Conservation (phyloP, 2,888 invertebrate genomes). For the Phragmatobia fuliginosa region DNA sequence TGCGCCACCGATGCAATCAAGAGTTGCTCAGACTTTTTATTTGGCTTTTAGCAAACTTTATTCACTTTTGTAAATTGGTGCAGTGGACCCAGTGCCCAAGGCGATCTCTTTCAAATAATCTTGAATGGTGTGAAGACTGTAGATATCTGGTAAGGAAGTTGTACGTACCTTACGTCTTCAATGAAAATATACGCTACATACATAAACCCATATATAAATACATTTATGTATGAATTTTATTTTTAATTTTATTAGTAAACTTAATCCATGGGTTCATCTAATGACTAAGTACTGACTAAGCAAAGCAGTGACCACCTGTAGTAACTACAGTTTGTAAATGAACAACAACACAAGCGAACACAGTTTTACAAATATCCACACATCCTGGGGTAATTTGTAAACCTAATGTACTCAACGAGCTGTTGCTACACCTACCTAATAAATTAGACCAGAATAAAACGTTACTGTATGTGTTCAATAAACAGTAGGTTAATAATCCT, state of each 20-base stretch:
- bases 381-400: background rate
- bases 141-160: too few species aligned
- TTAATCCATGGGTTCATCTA: background rate
- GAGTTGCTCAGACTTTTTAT: background rate
- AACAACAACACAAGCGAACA: background rate
- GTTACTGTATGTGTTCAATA: background rate
- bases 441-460: background rate
- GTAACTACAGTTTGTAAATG: background rate
- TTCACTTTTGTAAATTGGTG: too few species aligned
- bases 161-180: too few species aligned
- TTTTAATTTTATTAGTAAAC: too few species aligned
- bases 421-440: background rate
- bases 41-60: too few species aligned
- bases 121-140: too few species aligned
- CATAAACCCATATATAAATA: too few species aligned
- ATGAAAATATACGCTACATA: too few species aligned
- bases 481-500: background rate
- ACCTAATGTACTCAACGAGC: background rate
- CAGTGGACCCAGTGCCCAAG: too few species aligned
- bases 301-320: background rate
- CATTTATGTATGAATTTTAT: too few species aligned
- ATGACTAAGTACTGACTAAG: background rate
- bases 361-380: background rate
- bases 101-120: too few species aligned
- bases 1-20: background rate